Base-by-base conservation (phyloP, 53 echinoderm and acorn worm genomes). In the Stichopus horrens region DNA sequence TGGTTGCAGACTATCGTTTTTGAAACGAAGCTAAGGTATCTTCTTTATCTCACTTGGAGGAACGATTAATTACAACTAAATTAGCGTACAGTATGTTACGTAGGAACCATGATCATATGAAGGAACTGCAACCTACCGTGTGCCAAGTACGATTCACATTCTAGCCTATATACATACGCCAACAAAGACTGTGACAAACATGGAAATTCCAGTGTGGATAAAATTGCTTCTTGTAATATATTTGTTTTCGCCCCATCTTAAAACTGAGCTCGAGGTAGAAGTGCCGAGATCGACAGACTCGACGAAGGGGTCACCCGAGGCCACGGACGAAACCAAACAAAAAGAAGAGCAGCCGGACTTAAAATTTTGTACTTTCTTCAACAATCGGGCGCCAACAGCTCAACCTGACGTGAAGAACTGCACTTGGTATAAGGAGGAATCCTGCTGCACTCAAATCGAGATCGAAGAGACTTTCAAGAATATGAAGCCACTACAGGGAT, bases 381-480 rank as follows among this genome's bases (percentile, higher is more conserved):
- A 96, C 87, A 99, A 99, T 89, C 91, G 99, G 65, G 93, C 90
- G 37, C 96, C 99, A 6, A 93, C 93, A 7, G 87, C 89, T 22
- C 99, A 99, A 83, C 99, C 99, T 4, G 91, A 94, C 55, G 83
- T 99, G 5, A 93, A 96, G 76, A 99, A 99, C 83, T 99, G 99
- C 68, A 96, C 96, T 7, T 99, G 99, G 99, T 99, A 90, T 75
- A 88, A 91, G 55, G 92, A 93, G 11, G 84, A 93, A 77, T 93
- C 92, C 60, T 99, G 99, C 77, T 99, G 99, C 57, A 83, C 96
- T 14, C 96, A 99, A 54, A 92, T 92, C 58, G 99, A 99, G 85
- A 96, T 99, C 18, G 92, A 89, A 53, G 96, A 93, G 7, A 94
- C 96, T 7, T 99, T 99, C 86, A 87, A 78, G n/a, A 94, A 94